These are phyloP conservation scores for Columbina picui DNA, from an alignment of 2,113 vertebrate species.

Conservation along the genomic window DNA sequence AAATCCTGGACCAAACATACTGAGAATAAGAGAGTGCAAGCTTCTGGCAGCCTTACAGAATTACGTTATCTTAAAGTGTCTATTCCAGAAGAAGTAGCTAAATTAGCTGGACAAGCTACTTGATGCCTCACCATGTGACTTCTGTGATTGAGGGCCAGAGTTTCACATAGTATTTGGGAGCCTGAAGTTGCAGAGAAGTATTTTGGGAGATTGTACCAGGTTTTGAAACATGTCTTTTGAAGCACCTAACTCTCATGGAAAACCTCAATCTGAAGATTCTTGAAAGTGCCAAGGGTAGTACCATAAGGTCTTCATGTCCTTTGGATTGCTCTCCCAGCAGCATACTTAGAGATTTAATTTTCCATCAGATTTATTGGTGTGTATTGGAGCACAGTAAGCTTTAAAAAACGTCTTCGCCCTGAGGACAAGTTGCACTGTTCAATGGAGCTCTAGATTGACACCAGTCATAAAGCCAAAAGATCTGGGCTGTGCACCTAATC, in stretches of 20 bases:
- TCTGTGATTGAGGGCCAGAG: neutral
- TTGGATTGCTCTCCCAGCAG: neutral
- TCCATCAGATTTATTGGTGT: neutral
- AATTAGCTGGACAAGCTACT: neutral
- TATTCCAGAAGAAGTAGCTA: conserved; percentile 17
- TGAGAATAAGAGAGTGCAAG: neutral
- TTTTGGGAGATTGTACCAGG: neutral
- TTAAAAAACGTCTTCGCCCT: neutral
- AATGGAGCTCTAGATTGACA: neutral
- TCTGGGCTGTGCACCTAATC: neutral
- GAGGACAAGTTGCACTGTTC: neutral
- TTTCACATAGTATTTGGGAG: neutral
- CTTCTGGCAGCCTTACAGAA: neutral
- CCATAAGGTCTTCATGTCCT: neutral
- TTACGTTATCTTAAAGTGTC: neutral
- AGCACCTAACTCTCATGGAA: neutral
- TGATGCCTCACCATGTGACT: neutral
- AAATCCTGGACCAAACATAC: neutral
- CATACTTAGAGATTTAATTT: neutral
- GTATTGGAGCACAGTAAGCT: neutral
- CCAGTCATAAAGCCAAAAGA: neutral
- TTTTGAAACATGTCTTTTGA: neutral
- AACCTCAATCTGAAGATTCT: neutral
- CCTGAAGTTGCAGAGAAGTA: neutral
- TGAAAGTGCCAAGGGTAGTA: neutral